These are phyloP conservation scores for Autographa pulchrina DNA, from an alignment of 2,888 invertebrate species.

Conservation along the genomic window DNA sequence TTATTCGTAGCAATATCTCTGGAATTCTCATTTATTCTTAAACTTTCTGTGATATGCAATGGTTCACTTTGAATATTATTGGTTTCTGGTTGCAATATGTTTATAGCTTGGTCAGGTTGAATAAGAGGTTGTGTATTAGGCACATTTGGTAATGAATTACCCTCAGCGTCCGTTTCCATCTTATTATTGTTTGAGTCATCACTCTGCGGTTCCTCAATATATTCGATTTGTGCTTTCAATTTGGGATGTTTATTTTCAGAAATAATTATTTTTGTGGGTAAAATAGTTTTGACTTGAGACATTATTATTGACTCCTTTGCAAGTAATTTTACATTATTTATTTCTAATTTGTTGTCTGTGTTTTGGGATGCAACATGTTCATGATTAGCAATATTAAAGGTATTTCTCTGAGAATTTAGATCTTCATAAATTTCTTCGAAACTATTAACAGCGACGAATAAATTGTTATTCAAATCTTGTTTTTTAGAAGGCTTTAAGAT, in stretches of 20 bases:
- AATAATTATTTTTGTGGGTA: slow-evolving; percentile 66
- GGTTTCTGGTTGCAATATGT: slow-evolving; percentile 13
- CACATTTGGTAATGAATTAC: slow-evolving; percentile 7
- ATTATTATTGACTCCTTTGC: slow-evolving; percentile 65
- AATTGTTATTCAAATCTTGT: slow-evolving; percentile 80
- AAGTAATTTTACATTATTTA: slow-evolving; percentile 39
- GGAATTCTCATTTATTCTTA: slow-evolving; percentile 5
- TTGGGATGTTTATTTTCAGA: slow-evolving; percentile 65
- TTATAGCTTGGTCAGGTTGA: slow-evolving; percentile 16
- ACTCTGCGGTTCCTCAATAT: slow-evolving; percentile 48
- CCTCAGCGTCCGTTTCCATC: slow-evolving; percentile 6
- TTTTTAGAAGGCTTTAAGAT: slow-evolving; percentile 32
- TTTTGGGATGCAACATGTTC: slow-evolving; percentile 11
- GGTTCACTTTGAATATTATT: slow-evolving; percentile 11
- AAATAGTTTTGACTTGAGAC: slow-evolving; percentile 59
- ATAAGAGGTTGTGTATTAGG: slow-evolving; percentile 17
- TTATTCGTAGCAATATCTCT: slow-evolving; percentile 12
- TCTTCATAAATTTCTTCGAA: slow-evolving; percentile 87
- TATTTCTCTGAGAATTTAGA: slow-evolving; percentile 62
- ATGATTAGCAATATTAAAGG: slow-evolving; percentile 8
- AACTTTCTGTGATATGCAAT: slow-evolving; percentile 19
- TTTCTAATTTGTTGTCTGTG: slow-evolving; percentile 3
- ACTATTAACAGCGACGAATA: slow-evolving; percentile 75
- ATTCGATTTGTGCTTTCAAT: slow-evolving; percentile 70
- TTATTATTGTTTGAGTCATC: slow-evolving; percentile 8